phyloP scores from a whole-genome alignment of 2,113 vertebrate genomes.

The Nannobrachium achirus region DNA sequence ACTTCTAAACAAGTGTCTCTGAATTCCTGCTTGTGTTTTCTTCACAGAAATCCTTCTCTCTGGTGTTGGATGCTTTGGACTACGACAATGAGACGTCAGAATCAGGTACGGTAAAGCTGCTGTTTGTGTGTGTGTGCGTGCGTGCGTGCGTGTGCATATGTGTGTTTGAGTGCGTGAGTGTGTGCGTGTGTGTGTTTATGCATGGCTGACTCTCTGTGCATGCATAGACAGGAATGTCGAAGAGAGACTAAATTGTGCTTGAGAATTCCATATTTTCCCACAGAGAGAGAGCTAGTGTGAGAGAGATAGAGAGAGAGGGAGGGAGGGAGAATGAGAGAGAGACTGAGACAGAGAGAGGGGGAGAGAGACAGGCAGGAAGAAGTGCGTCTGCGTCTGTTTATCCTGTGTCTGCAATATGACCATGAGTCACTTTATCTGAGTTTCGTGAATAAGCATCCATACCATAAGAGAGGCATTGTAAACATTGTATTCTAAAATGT shows the following conservation, averaged over 20 bases:
- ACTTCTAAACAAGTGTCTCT: too few species aligned
- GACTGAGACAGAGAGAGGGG: not conserved
- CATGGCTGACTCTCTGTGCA: conserved; percentile 10
- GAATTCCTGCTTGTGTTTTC: conserved; percentile 3
- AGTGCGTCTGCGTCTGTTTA: not conserved
- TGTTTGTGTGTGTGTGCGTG: conserved; percentile 10
- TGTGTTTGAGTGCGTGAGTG: not conserved
- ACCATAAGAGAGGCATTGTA: not conserved
- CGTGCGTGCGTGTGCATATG: conserved; percentile 6
- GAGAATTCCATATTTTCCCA: not conserved
- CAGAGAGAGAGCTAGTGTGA: not conserved
- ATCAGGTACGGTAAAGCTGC: conserved; percentile 65
- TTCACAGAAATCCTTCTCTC: conserved; percentile 79
- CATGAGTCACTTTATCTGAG: not conserved
- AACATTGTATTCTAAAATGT: not conserved
- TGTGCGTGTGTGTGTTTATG: not conserved
- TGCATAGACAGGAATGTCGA: conserved; percentile 6
- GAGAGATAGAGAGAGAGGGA: not conserved
- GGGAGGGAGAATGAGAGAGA: not conserved
- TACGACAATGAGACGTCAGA: conserved; percentile 75
- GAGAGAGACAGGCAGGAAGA: not conserved
- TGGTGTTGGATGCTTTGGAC: conserved; percentile 81
- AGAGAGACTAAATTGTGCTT: not conserved
- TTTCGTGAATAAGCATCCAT: not conserved
- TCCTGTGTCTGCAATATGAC: not conserved